Evolutionary conservation across 2,113 vertebrate species (phyloP), one percentile per base, ranked within the genome.

Genomic region (Sebastes fasciatus): DNA sequence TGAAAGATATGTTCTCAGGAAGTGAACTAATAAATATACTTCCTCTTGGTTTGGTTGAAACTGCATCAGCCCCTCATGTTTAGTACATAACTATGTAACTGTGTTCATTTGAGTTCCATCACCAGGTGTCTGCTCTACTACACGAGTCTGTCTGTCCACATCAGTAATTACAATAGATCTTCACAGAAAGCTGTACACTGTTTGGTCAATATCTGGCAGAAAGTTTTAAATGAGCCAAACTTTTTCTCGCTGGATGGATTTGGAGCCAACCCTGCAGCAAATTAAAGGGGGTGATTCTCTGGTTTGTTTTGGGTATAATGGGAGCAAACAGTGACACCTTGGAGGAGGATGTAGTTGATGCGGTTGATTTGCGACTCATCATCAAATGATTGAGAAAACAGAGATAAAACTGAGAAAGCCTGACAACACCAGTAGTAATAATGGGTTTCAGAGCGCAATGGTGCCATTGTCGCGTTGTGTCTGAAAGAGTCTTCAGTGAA

Each of bases 261-360:
- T 78, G 46, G n/a, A 61, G 19, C 45, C 58, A 74, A 68, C 13
- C 8, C 8, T 52, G 63, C 58, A n/a, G 49, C 64, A 63, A 43
- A 82, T 82, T 61, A 64, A 13, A 43, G 10, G 51, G 45, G 5
- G 26, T 4, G 34, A 69, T 40, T 60, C 17, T 26, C 43, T 55
- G 9, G 64, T 84, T 81, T 1, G 51, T 70, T 80, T 74, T 58
- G 49, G 42, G 62, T 57, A 62, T 69, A 69, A 48, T 8, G 16
- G 43, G 19, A 61, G 51, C 12, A 68, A 72, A 79, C 61, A 42
- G 46, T 78, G 70, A 55, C 23, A 70, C 7, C 40, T 63, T 46
- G 23, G 16, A 63, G 52, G 69, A 71, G 49, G 63, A 69, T 43
- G 26, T 81, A 71, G 70, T 58, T 79, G 26, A 69, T 76, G 66